These are phyloP conservation scores for Fundulus diaphanus DNA, from an alignment of 2,797 vertebrate species.

Conservation along the genomic window DNA sequence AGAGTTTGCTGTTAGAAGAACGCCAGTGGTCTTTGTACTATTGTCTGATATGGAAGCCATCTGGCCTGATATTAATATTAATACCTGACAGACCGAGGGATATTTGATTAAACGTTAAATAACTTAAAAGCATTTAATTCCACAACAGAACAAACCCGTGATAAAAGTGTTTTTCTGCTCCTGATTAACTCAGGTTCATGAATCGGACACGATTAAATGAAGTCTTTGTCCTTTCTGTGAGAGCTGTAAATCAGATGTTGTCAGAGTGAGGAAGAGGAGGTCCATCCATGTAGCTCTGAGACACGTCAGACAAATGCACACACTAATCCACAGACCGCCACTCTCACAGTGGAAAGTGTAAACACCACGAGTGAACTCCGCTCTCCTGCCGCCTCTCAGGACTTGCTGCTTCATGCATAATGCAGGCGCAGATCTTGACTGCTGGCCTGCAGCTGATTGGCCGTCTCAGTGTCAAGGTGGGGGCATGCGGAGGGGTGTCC, in stretches of 20 bases:
- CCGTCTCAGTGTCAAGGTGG: conserved; percentile 57
- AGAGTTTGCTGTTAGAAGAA: no score
- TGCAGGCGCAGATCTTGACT: conserved; percentile 75
- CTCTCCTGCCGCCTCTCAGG: conserved; percentile 52
- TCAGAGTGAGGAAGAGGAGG: not conserved
- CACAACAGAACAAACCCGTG: not conserved
- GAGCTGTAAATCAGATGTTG: not conserved
- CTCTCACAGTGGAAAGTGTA: conserved; percentile 49
- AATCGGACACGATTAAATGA: not conserved
- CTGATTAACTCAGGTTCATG: not conserved
- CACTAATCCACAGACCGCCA: conserved; percentile 38
- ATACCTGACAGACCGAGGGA: no score
- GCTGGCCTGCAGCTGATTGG: conserved; percentile 77
- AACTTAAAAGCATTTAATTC: not conserved
- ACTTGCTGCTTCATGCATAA: conserved; percentile 71
- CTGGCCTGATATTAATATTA: no score
- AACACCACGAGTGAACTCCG: conserved; percentile 47
- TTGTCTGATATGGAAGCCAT: no score
- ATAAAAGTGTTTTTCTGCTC: not conserved
- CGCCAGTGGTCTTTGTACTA: no score
- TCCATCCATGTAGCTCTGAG: conserved; percentile 14
- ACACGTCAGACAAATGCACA: conserved; percentile 29
- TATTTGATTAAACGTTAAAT: no score
- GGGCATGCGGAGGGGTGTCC: conserved; percentile 17
- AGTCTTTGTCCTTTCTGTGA: not conserved